Evolutionary conservation across 2,888 invertebrate genomes (phyloP).

Genomic region (Melolontha melolontha): DNA sequence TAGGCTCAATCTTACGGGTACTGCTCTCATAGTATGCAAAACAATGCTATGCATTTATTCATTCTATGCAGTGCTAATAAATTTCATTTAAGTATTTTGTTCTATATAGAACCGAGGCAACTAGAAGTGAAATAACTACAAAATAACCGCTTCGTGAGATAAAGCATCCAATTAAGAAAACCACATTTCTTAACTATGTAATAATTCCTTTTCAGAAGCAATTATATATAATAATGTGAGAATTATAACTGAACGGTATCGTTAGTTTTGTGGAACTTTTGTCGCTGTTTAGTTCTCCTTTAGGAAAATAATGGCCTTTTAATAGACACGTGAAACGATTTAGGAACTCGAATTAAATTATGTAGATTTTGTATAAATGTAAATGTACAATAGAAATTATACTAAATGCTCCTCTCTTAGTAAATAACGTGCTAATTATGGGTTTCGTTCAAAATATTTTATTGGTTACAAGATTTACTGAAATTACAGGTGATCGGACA

Average conservation of each 20-base stretch:
- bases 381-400: background rate
- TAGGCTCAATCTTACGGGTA: too few species aligned
- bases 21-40: too few species aligned
- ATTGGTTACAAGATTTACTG: too few species aligned
- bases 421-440: too few species aligned
- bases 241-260: background rate
- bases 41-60: too few species aligned
- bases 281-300: background rate
- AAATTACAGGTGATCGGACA: too few species aligned
- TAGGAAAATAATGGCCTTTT: background rate
- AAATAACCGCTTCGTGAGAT: background rate
- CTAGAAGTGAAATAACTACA: background rate
- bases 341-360: background rate
- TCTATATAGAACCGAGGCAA: background rate
- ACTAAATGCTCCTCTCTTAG: too few species aligned
- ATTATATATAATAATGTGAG: background rate
- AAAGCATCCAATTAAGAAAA: conserved; percentile 10
- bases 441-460: too few species aligned
- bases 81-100: too few species aligned
- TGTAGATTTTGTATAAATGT: background rate
- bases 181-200: background rate
- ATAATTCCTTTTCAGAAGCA: background rate
- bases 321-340: background rate
- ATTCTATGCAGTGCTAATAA: too few species aligned
- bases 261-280: background rate